phyloP scores from a whole-genome alignment of 2,113 vertebrate genomes.

The Apus apus region DNA sequence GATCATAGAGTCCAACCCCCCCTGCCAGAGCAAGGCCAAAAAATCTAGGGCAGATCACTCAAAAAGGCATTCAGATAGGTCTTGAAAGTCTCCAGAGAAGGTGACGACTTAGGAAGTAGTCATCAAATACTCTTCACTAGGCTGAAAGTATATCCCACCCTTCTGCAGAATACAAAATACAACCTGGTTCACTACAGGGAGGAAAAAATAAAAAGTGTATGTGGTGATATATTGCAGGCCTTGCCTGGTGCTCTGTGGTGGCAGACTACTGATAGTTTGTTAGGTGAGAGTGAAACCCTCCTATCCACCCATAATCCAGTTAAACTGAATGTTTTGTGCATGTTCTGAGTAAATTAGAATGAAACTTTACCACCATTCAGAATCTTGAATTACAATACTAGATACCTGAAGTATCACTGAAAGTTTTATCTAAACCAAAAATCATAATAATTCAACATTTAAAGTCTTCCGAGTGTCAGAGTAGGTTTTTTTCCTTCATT shows the following conservation, averaged over 20 bases:
- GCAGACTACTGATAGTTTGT: not conserved
- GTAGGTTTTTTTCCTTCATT: not conserved
- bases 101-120: not conserved
- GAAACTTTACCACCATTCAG: not conserved
- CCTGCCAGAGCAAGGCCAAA: no score
- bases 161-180: no score
- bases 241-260: not conserved
- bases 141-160: not conserved
- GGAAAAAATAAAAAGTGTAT: not conserved
- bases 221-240: not conserved
- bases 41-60: no score
- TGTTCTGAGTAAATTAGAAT: not conserved
- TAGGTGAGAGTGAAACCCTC: not conserved
- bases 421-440: not conserved
- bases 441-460: not conserved
- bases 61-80: no score
- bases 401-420: not conserved
- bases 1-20: no score
- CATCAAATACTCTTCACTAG: not conserved
- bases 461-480: not conserved
- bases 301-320: not conserved
- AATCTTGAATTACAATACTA: not conserved
- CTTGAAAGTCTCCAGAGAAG: no score
- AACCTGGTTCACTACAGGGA: not conserved
- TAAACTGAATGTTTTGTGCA: not conserved